Percentiles rank a stretch among this genome's conserved stretches.
Evolutionary conservation across 35 echinoderm and acorn worm species (phyloP).

Genomic region (Patiria miniata): DNA sequence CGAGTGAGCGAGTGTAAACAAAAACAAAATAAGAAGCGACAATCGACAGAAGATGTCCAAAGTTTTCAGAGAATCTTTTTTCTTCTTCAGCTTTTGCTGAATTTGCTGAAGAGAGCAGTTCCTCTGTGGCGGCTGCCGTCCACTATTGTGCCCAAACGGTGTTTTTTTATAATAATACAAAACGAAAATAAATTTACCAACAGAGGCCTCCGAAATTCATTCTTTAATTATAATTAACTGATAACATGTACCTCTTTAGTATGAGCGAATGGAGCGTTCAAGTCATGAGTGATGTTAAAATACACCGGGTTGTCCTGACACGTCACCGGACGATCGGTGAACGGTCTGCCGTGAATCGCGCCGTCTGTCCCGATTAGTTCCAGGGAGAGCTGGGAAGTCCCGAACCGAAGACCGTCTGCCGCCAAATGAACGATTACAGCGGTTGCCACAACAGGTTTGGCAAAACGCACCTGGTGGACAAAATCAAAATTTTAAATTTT

Average conservation of each 20-base stretch:
- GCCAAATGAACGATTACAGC: slow-evolving; percentile 77
- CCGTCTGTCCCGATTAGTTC: slow-evolving; percentile 60
- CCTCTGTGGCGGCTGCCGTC: no score
- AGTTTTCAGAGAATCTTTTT: no score
- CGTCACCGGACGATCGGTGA: slow-evolving; percentile 6
- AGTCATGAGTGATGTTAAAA: slow-evolving; percentile 79
- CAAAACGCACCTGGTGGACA: slow-evolving; percentile 43
- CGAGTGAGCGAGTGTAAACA: no score
- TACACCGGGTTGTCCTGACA: slow-evolving; percentile 74
- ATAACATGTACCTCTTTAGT: slow-evolving; percentile 33
- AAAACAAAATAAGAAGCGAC: no score
- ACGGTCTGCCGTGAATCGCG: slow-evolving; percentile 24
- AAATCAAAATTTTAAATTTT: not conserved
- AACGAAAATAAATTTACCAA: no score
- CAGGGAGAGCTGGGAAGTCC: slow-evolving; percentile 42
- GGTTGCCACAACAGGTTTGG: slow-evolving; percentile 80
- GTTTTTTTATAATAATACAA: no score
- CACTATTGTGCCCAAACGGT: no score
- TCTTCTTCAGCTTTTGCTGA: no score
- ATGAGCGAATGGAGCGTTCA: slow-evolving; percentile 73
- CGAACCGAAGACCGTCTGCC: slow-evolving; percentile 27
- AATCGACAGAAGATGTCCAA: no score
- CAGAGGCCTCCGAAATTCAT: no score
- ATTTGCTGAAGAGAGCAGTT: no score
- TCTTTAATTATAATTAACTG: not conserved